Evolutionary conservation across 2,888 invertebrate genomes (phyloP), one percentile per base, ranked within the genome.

Genomic region (Ormyrus nitidulus): DNA sequence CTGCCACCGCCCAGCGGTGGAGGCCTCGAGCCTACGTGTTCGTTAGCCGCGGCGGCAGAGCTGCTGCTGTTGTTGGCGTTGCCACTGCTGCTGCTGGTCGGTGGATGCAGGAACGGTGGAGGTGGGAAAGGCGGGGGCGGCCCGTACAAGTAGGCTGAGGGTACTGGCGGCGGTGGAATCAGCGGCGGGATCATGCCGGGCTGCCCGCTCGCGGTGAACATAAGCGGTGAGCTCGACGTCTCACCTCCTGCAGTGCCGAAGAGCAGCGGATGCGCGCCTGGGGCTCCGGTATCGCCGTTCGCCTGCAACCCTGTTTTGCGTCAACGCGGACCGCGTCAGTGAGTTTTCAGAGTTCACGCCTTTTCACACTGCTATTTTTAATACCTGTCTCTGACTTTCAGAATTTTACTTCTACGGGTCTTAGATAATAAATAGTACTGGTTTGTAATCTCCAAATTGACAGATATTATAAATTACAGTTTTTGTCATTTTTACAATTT

Each of bases 61-160:
- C 91, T 92, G 92, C 85, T 91, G 34, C 34, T 34, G 34, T 34
- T 34, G 34, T 34, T 34, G 34, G 34, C 34, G 4, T 34, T 34
- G 34, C 34, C 34, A 3, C 34, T 34, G 34, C 34, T 34, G 34
- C 34, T 34, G 34, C 34, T 34, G 34, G 82, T 11, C 85, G 44
- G 58, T 61, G 85, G 83, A 19, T 65, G 66, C 77, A 94, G 93
- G 79, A 92, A 92, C 83, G 92, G 92, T 72, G 93, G 92, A 83
- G 92, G 92, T 81, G 93, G 92, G 82, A 93, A 92, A 82, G 93
- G 93, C 79, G 92, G 92, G 93, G 73, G 34, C 34, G 34, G 34
- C 34, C 34, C 34, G 74, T 85, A 88, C 65, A 89, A 83, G 72
- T 86, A 89, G 59, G 34, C 34, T 4, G 34, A 13, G 49, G 64